A percentile compares a stretch with the other conserved stretches of the same genome.
These are phyloP conservation scores for Pinctada fucata DNA, from an alignment of 2,888 invertebrate genomes.

Conservation along the genomic window DNA sequence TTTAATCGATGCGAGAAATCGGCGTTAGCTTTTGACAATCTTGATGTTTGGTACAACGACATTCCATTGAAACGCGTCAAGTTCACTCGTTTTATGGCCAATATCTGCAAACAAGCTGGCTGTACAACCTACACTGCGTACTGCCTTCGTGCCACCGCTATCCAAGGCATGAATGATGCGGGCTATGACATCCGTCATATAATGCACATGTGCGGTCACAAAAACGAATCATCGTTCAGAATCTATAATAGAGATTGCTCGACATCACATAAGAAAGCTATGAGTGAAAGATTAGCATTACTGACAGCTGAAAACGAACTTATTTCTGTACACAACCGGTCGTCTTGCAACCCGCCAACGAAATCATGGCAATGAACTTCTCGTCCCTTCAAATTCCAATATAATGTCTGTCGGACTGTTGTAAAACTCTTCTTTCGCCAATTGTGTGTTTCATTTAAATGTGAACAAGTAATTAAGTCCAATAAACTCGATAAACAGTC, in stretches of 20 bases:
- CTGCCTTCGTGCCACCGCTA: slow-evolving; percentile 13
- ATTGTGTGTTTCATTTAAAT: slow-evolving; percentile 1
- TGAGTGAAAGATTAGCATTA: slow-evolving; percentile 13
- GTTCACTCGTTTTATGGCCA: slow-evolving; percentile 10
- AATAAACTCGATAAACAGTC: neutral
- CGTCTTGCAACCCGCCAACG: neutral
- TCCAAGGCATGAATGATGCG: slow-evolving; percentile 25
- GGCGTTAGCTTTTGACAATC: neutral
- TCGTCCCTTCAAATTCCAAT: neutral
- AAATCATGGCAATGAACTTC: neutral
- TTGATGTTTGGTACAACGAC: slow-evolving; percentile 9
- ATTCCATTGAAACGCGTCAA: slow-evolving; percentile 10
- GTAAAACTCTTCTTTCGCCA: neutral
- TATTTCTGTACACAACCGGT: neutral
- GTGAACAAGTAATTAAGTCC: neutral
- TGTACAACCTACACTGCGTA: slow-evolving; percentile 18
- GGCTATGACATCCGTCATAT: slow-evolving; percentile 21
- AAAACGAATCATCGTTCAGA: slow-evolving; percentile 7
- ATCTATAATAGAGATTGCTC: slow-evolving; percentile 26
- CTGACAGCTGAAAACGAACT: neutral
- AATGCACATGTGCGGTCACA: slow-evolving; percentile 8
- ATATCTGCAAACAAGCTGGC: slow-evolving; percentile 12
- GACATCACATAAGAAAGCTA: slow-evolving; percentile 9
- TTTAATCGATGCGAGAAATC: slow-evolving; percentile 21
- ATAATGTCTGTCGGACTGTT: neutral